Percentiles rank a stretch among this genome's conserved stretches.
Evolutionary conservation across 2,888 invertebrate genomes (phyloP).

Genomic region (Cerceris ruficornis): DNA sequence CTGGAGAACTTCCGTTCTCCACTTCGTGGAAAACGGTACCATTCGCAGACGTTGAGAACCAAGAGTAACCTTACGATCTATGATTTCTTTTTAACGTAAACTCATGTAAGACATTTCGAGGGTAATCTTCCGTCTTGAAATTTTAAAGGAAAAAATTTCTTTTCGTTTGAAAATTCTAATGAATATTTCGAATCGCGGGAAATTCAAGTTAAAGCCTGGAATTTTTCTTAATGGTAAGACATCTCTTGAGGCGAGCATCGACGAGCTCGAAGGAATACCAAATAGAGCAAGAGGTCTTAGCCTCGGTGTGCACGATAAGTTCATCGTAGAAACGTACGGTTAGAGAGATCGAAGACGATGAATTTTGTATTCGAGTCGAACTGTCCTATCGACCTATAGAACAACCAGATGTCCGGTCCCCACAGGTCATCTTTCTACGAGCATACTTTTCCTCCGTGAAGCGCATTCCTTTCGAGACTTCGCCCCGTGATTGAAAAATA

Average conservation of each 20-base stretch:
- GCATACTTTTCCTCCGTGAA: conserved; percentile 35
- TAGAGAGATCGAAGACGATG: conserved; percentile 77
- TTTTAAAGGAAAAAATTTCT: no score
- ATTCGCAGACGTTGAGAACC: not conserved
- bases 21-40: not conserved
- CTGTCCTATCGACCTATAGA: conserved; percentile 72
- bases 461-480: conserved; percentile 7
- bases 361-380: conserved; percentile 78
- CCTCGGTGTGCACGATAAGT: conserved; percentile 47
- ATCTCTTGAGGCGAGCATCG: no score
- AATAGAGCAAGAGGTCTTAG: conserved; percentile 21
- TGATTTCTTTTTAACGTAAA: no score
- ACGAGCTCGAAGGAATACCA: conserved; percentile 1
- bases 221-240: not conserved
- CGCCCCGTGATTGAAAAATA: not conserved
- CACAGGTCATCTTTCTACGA: conserved; percentile 65
- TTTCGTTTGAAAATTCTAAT: no score
- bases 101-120: no score
- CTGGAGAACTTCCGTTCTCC: not conserved
- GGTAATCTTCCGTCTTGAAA: no score
- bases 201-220: not conserved
- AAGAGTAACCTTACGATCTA: no score
- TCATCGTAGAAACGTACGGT: conserved; percentile 38
- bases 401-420: conserved; percentile 75
- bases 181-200: not conserved